These are phyloP conservation scores for Gymnocheta viridis DNA, from an alignment of 2,888 invertebrate species.

Conservation along the genomic window DNA sequence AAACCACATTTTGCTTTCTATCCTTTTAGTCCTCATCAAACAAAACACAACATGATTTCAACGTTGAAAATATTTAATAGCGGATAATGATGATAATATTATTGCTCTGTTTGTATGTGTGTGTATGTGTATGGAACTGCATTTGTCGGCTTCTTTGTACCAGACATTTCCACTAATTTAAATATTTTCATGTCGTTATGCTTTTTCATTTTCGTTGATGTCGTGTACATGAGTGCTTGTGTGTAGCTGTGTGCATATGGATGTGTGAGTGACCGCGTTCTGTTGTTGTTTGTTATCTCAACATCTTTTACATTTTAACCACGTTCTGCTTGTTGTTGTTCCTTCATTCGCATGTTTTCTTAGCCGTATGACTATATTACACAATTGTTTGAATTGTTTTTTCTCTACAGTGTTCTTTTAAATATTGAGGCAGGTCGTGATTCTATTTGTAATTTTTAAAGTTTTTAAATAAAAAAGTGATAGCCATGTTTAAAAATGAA, in stretches of 20 bases:
- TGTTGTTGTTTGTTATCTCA: conserved; percentile 19
- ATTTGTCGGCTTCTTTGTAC: not conserved
- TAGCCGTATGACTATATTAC: conserved; percentile 1
- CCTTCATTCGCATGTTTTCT: conserved; percentile 30
- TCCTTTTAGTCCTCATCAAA: conserved; percentile 31
- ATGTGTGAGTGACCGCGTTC: too few species aligned
- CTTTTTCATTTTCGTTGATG: not conserved
- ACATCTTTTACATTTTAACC: conserved; percentile 47
- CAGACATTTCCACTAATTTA: conserved; percentile 50
- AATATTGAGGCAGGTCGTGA: conserved; percentile 63
- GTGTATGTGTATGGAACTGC: not conserved
- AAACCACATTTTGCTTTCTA: not conserved
- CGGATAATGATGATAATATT: conserved; percentile 30
- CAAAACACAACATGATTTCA: conserved; percentile 64
- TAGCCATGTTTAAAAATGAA: conserved; percentile 38
- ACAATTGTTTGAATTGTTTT: not conserved
- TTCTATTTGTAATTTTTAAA: conserved; percentile 32
- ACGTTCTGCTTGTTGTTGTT: conserved; percentile 46
- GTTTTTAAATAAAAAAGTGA: conserved; percentile 20
- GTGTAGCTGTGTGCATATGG: not conserved
- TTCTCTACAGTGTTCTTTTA: conserved; percentile 3
- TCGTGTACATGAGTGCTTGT: not conserved
- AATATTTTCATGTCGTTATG: conserved; percentile 37
- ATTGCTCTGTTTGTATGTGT: not conserved
- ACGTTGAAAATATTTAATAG: conserved; percentile 40